Conservation (phyloP, 2,113 vertebrate genomes). For the Elgaria multicarinata region DNA sequence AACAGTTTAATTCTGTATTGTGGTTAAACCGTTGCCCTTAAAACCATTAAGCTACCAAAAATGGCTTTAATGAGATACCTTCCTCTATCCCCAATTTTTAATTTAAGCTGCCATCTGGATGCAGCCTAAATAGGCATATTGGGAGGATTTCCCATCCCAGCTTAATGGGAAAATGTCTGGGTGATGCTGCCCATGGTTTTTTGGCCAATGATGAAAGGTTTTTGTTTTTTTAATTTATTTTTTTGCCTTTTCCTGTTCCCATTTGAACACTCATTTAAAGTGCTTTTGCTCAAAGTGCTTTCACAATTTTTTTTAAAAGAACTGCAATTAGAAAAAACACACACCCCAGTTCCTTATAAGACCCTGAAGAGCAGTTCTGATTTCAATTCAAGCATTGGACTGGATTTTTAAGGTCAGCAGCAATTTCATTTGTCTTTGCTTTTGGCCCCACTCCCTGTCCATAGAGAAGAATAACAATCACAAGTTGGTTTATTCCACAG, state of each 20-base stretch:
- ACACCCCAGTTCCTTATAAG: constrained; percentile 39
- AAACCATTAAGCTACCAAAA: background rate
- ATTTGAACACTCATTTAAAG: background rate
- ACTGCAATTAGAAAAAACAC: background rate
- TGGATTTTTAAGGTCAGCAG: constrained; percentile 47
- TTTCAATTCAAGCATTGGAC: constrained; percentile 42
- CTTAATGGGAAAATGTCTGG: background rate
- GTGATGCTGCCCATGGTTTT: background rate
- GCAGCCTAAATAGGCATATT: background rate
- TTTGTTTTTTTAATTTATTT: background rate
- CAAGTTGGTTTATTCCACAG: constrained; percentile 38
- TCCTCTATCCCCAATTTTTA: background rate
- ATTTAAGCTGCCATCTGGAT: background rate
- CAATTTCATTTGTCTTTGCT: constrained; percentile 54
- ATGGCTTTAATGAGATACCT: background rate
- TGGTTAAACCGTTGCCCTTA: background rate
- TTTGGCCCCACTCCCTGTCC: constrained; percentile 38
- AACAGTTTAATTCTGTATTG: too few relatives aligned
- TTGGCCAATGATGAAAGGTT: background rate
- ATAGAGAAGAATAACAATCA: constrained; percentile 58
- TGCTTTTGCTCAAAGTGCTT: background rate
- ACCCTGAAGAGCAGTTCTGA: constrained; percentile 21
- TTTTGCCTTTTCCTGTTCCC: background rate
- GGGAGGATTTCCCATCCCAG: background rate
- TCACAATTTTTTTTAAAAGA: background rate